phyloP scores from a whole-genome alignment of 2,113 vertebrate species.

The Morphnarchus princeps region DNA sequence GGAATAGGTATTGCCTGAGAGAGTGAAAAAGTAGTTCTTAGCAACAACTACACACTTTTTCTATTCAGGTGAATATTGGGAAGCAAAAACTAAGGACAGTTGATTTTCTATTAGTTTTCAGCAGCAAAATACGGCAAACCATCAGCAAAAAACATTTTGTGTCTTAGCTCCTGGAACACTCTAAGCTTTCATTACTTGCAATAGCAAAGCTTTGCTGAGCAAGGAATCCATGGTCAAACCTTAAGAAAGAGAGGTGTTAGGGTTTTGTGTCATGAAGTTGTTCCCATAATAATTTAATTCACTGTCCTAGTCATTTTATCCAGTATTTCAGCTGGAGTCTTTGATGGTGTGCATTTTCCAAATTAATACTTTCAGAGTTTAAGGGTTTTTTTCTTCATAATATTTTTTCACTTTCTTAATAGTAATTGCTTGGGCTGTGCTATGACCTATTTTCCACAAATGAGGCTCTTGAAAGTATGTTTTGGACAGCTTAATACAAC shows the following conservation, averaged over 20 bases:
- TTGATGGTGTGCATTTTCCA: background rate
- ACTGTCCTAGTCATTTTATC: background rate
- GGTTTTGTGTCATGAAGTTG: background rate
- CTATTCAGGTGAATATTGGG: background rate
- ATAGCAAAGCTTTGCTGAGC: background rate
- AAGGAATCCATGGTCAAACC: background rate
- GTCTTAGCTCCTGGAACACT: background rate
- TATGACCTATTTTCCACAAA: slow-evolving; percentile 29
- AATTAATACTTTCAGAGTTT: background rate
- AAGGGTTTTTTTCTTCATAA: background rate
- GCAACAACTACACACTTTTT: background rate
- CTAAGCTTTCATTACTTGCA: background rate
- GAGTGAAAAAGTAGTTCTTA: background rate
- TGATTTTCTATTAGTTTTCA: background rate
- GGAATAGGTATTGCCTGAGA: background rate
- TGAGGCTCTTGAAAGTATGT: background rate
- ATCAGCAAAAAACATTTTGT: background rate
- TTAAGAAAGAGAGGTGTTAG: background rate
- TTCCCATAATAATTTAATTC: background rate
- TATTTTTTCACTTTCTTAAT: background rate
- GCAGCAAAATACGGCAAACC: background rate
- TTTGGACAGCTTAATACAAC: slow-evolving; percentile 7
- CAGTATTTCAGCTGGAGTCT: background rate
- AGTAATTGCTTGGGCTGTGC: background rate
- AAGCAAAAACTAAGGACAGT: background rate